Percentiles rank a stretch among this genome's conserved stretches.
phyloP scores from a whole-genome alignment of 2,797 vertebrate species.

The Moxostoma hubbsi region DNA sequence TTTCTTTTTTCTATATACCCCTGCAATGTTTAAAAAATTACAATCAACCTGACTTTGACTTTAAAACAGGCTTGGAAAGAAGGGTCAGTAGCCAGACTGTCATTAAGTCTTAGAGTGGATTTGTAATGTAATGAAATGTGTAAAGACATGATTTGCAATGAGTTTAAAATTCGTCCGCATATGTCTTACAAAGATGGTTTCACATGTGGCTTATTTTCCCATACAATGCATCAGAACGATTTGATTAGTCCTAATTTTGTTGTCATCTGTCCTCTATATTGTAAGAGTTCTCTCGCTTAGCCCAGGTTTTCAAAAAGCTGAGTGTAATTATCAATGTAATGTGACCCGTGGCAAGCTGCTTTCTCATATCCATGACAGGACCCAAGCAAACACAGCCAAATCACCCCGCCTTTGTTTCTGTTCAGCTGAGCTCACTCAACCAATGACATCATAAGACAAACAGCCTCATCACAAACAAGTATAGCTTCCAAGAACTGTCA shows the following conservation, averaged over 20 bases:
- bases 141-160: neutral
- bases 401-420: conserved; percentile 42
- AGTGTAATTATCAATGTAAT: conserved; percentile 30
- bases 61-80: too few relatives aligned
- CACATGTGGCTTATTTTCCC: conserved; percentile 1
- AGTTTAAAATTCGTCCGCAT: neutral
- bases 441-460: conserved; percentile 52
- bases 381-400: conserved; percentile 35
- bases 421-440: conserved; percentile 37
- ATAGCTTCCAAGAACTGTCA: conserved; percentile 22
- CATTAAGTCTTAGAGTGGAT: conserved; percentile 9
- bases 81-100: neutral
- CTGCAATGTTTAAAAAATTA: too few relatives aligned
- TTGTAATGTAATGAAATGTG: neutral
- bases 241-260: neutral
- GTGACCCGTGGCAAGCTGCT: conserved; percentile 25
- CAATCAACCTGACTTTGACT: too few relatives aligned
- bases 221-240: neutral
- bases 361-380: conserved; percentile 35
- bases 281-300: neutral
- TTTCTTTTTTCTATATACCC: too few relatives aligned
- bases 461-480: conserved; percentile 38
- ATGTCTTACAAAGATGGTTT: neutral
- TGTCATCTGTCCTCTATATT: conserved; percentile 11
- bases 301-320: conserved; percentile 10